Percentiles rank a stretch among this genome's conserved stretches.
Conservation (phyloP, 2,888 invertebrate genomes). For the Troglohyphantes excavatus region DNA sequence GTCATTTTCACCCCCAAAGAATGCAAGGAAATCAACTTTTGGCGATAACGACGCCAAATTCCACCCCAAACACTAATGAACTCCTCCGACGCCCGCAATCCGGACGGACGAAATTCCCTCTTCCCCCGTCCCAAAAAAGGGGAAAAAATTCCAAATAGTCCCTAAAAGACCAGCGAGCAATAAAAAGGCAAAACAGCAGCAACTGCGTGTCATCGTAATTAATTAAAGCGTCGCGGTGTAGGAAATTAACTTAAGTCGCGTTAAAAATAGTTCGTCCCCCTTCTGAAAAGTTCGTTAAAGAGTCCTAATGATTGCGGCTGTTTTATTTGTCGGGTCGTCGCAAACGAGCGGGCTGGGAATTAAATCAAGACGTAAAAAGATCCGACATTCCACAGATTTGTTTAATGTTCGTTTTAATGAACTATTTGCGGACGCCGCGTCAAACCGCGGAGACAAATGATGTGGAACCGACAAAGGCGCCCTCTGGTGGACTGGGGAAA, state of each 20-base stretch:
- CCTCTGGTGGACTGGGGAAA: conserved; percentile 10
- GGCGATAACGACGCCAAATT: conserved; percentile 37
- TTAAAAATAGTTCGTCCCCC: conserved; percentile 61
- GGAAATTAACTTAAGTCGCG: conserved; percentile 69
- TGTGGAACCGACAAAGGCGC: conserved; percentile 3
- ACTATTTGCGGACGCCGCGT: conserved; percentile 60
- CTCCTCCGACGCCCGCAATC: background rate
- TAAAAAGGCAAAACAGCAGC: conserved; percentile 25
- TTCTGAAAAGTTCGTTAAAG: conserved; percentile 64
- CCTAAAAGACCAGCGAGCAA: conserved; percentile 17
- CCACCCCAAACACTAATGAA: conserved; percentile 51
- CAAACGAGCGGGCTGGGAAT: conserved; percentile 43
- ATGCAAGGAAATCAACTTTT: conserved; percentile 38
- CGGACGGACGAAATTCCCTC: background rate
- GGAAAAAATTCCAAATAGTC: conserved; percentile 19
- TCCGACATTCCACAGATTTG: conserved; percentile 58
- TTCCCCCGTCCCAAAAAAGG: background rate
- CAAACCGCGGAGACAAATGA: conserved; percentile 45
- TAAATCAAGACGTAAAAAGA: conserved; percentile 72
- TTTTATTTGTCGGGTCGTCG: conserved; percentile 58
- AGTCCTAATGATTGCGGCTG: conserved; percentile 59
- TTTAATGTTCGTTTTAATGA: conserved; percentile 70
- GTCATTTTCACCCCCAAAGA: conserved; percentile 31
- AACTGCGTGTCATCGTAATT: conserved; percentile 66
- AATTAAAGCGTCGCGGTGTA: conserved; percentile 59